Conservation (phyloP, 2,113 vertebrate species). For the Ondatra zibethicus region DNA sequence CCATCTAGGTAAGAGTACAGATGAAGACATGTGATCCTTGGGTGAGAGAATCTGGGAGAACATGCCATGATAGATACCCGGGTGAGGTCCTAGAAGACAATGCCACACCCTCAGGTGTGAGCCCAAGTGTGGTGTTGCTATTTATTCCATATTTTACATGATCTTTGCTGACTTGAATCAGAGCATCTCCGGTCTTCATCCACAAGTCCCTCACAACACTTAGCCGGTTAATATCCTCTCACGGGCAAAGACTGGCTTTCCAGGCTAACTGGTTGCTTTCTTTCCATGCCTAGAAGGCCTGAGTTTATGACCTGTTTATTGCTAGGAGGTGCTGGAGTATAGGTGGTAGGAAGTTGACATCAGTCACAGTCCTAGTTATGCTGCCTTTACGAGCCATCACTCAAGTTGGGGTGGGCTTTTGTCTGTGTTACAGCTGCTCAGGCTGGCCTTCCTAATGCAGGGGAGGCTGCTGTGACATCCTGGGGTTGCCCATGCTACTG, state of each 20-base stretch:
- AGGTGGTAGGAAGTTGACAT: not conserved
- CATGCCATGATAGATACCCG: not conserved
- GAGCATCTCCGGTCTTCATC: not conserved
- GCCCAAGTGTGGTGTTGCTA: too few relatives aligned
- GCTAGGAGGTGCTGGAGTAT: not conserved
- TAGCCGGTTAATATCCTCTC: not conserved
- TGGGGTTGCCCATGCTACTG: not conserved
- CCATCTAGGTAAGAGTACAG: not conserved
- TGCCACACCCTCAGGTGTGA: not conserved
- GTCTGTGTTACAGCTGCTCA: not conserved
- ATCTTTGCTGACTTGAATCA: not conserved
- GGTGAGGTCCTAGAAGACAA: not conserved
- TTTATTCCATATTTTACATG: not conserved
- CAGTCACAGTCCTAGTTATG: not conserved
- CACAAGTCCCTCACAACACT: not conserved
- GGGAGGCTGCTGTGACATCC: not conserved
- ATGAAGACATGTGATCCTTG: not conserved
- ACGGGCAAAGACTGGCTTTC: not conserved
- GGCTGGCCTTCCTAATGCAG: not conserved
- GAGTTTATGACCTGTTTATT: not conserved
- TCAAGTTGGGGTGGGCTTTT: not conserved
- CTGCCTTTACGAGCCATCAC: not conserved
- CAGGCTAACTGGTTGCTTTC: not conserved
- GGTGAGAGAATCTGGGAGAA: not conserved
- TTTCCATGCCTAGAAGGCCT: not conserved